Conservation (phyloP, 2,113 vertebrate genomes). For the Megalops atlanticus region DNA sequence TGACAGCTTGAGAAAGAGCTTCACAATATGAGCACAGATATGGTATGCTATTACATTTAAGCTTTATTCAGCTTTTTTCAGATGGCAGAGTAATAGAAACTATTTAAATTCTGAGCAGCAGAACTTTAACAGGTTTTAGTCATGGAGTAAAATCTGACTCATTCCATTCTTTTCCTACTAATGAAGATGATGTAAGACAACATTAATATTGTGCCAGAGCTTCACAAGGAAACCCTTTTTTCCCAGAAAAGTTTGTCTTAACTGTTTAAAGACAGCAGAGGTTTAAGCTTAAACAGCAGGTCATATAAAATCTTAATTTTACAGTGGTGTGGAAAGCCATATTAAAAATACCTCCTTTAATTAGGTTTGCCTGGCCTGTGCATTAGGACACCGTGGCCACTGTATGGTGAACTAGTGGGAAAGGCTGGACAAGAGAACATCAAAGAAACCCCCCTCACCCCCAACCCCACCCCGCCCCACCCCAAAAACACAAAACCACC, state of each 20-base stretch:
- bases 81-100: slow-evolving; percentile 1
- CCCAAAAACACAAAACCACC: not conserved
- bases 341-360: not conserved
- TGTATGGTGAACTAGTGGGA: not conserved
- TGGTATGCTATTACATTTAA: not conserved
- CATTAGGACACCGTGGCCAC: not conserved
- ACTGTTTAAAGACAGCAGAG: not conserved
- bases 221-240: not conserved
- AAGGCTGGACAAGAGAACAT: not conserved
- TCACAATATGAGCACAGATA: not conserved
- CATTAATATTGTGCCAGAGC: not conserved
- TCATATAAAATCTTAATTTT: not conserved
- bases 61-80: not conserved
- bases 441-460: not conserved
- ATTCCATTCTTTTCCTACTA: not conserved
- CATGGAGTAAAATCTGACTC: not conserved
- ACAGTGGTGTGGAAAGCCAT: slow-evolving; percentile 14
- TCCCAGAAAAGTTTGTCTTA: not conserved
- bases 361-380: not conserved
- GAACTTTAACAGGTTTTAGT: no score
- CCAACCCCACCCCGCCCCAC: not conserved
- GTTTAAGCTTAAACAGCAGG: not conserved
- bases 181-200: not conserved
- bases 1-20: not conserved
- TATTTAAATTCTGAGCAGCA: no score